Evolutionary conservation across 2,113 vertebrate genomes (phyloP).

Genomic region (Riparia riparia): DNA sequence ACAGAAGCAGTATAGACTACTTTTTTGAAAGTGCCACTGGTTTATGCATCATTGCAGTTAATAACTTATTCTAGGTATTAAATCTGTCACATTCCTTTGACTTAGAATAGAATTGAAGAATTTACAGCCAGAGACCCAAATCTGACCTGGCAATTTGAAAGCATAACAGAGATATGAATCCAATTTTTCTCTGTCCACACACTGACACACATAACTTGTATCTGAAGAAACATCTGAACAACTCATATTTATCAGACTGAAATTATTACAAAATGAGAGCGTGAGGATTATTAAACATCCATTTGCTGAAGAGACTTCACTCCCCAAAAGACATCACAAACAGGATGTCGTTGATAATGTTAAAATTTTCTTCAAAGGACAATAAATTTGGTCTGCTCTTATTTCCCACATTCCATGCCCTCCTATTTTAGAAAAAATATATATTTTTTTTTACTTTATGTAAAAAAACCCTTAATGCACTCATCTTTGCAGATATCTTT

Average conservation of each 20-base stretch:
- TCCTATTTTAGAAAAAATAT: not conserved
- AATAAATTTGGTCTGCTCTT: not conserved
- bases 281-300: conserved; percentile 53
- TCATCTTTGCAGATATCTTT: not conserved
- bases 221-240: conserved; percentile 61
- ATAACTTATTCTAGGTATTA: conserved; percentile 84
- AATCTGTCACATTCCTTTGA: conserved; percentile 85
- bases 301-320: conserved; percentile 33
- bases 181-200: conserved; percentile 77
- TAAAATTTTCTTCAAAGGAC: conserved; percentile 41
- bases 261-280: conserved; percentile 61
- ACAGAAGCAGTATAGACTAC: conserved; percentile 42
- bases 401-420: not conserved
- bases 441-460: conserved; percentile 37
- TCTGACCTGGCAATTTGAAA: conserved; percentile 80
- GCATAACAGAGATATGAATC: conserved; percentile 80
- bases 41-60: conserved; percentile 79
- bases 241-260: conserved; percentile 66
- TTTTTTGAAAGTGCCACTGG: conserved; percentile 59
- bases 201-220: conserved; percentile 56
- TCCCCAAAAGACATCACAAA: not conserved
- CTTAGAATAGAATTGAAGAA: conserved; percentile 75
- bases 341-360: conserved; percentile 21
- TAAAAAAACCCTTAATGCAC: not conserved
- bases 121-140: conserved; percentile 78